Base-by-base conservation (phyloP, 2,797 vertebrate genomes). In the Muscicapa striata region DNA sequence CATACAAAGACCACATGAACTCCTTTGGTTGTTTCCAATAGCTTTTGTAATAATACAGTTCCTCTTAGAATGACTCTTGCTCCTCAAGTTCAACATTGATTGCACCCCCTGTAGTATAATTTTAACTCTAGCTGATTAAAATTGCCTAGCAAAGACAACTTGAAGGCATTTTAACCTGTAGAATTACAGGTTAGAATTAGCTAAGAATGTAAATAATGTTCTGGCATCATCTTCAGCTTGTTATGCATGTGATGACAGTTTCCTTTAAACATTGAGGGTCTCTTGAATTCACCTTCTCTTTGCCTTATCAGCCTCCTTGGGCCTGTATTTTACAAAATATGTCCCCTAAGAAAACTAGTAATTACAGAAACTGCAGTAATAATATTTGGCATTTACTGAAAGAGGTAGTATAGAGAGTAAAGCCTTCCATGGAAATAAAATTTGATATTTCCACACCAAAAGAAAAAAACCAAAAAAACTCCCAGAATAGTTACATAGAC, bases 41-140 rank as follows among this genome's bases (percentile, higher is more conserved):
- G 41, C 16, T 64, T 92, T 89, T 75, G 21, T 66, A 80, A 59
- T 77, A 83, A 68, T 15, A 26, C 0, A 1, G 23, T 68, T 29
- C 29, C 17, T 36, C 29, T 72, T 76, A 63, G 23, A 75, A 69
- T 55, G 29, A 36, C 43, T 81, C 24, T 55, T 10, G 1, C 11
- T 69, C 10, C 24, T 63, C 17, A 20, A 8, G 17, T 75, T 94
- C 73, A 81, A 15, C 4, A 1, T 7, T 81, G 79, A 83, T 87
- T 87, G 27, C 2, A 11, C 40, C 58, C 45, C 19, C 68, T 46
- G 52, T 43, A 70, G 32, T 61, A 36, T 54, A 77, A 78, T 94
- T 89, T 74, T 74, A 87, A 66, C 45, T 67, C 57, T 19, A 57
- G 18, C 76, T 94, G 68, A 78, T 90, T 90, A 62, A 94, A 94